A percentile compares a stretch with the other conserved stretches of the same genome.
Evolutionary conservation across 2,797 vertebrate species (phyloP).

Genomic region (Heterohyrax brucei): DNA sequence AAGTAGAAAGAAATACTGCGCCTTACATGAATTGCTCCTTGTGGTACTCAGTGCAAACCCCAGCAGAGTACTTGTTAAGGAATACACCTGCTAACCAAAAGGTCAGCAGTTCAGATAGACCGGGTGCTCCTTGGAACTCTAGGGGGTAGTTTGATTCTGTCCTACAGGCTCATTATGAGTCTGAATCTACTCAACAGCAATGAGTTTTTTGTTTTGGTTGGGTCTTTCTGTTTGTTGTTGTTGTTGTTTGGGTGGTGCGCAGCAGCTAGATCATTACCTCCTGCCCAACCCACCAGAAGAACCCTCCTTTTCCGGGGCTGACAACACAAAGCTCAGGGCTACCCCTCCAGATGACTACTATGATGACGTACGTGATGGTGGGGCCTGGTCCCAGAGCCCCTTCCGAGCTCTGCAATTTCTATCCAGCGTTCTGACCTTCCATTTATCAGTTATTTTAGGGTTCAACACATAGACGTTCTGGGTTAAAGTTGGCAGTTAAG

Average conservation of each 20-base stretch:
- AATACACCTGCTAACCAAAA: too few species aligned
- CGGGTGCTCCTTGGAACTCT: too few species aligned
- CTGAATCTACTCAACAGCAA: too few species aligned
- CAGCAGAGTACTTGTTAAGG: too few species aligned
- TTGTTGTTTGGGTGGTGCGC: too few species aligned
- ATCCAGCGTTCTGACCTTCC: neutral
- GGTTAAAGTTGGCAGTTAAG: neutral
- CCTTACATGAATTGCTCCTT: neutral
- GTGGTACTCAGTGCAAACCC: neutral
- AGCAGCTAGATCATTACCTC: neutral
- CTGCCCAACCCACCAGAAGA: neutral
- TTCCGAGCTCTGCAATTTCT: neutral
- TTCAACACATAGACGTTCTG: neutral
- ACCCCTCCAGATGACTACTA: neutral
- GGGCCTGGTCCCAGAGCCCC: neutral
- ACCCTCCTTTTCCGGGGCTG: neutral
- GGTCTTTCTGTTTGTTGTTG: too few species aligned
- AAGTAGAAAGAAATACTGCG: neutral
- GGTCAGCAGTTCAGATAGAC: too few species aligned
- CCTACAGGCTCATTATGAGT: too few species aligned
- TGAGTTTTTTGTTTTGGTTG: too few species aligned
- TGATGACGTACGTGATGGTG: fast-evolving
- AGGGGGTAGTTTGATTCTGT: too few species aligned
- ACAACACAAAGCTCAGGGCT: neutral
- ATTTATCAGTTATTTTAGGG: neutral